Conservation (phyloP, 2,797 vertebrate species). For the Tauraco hartlaubi region DNA sequence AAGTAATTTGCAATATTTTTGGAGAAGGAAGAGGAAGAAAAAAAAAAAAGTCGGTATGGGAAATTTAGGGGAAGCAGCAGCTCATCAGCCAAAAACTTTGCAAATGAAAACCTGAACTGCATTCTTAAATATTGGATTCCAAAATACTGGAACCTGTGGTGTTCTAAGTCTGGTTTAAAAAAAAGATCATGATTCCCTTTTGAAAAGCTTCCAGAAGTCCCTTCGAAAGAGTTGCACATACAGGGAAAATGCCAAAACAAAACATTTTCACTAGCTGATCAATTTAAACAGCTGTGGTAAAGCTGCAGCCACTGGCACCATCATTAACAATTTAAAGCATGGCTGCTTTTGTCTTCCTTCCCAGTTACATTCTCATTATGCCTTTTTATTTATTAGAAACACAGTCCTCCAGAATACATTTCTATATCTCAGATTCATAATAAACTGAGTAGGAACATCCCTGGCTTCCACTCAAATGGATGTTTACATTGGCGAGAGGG, state of each 20-base stretch:
- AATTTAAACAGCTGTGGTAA: conserved; percentile 77
- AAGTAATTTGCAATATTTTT: not conserved
- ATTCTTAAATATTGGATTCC: conserved; percentile 4
- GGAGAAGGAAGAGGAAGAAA: not conserved
- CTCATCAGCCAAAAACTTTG: not conserved
- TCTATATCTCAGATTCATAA: conserved; percentile 67
- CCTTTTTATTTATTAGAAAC: conserved; percentile 82
- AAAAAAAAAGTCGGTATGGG: not conserved
- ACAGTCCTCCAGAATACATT: conserved; percentile 72
- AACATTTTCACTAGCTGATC: conserved; percentile 69
- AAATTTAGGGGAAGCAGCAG: not conserved
- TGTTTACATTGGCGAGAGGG: conserved; percentile 59
- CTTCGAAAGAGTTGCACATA: conserved; percentile 67
- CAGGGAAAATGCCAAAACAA: conserved; percentile 65
- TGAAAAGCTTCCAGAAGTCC: conserved; percentile 68
- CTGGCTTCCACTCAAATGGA: conserved; percentile 55
- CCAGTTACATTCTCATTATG: conserved; percentile 78
- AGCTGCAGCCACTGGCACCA: conserved; percentile 67
- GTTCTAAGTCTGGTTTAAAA: conserved; percentile 25
- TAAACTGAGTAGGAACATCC: conserved; percentile 51
- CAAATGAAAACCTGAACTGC: conserved; percentile 35
- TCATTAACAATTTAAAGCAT: conserved; percentile 85
- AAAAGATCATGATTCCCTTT: conserved; percentile 54
- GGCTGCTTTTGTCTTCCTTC: conserved; percentile 77
- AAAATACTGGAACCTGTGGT: conserved; percentile 8